Conservation (phyloP, 2,888 invertebrate genomes). For the Dasypolia templi region DNA sequence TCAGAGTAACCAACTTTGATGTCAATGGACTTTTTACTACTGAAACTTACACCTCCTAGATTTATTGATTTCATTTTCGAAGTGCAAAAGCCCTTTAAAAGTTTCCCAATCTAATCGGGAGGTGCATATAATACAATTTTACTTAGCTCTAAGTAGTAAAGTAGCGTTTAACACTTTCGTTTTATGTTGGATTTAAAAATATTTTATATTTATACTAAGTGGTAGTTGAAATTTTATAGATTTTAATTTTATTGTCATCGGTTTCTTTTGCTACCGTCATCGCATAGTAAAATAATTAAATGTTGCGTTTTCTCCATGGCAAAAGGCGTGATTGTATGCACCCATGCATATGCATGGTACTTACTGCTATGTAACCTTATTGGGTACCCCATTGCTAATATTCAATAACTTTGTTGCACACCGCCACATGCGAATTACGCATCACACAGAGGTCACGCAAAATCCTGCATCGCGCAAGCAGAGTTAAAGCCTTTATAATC, state of each 20-base stretch:
- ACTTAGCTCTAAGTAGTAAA: constrained; percentile 51
- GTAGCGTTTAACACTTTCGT: constrained; percentile 54
- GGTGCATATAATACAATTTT: constrained; percentile 61
- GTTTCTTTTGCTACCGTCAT: not conserved
- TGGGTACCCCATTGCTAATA: not conserved
- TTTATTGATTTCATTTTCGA: constrained; percentile 58
- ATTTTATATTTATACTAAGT: constrained; percentile 39
- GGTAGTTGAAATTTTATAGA: constrained; percentile 35
- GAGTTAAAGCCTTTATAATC: too few species aligned
- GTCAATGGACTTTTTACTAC: constrained; percentile 42
- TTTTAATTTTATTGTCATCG: constrained; percentile 19
- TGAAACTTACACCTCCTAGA: constrained; percentile 39
- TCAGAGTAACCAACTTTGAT: constrained; percentile 26
- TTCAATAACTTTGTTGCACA: too few species aligned
- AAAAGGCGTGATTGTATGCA: not conserved
- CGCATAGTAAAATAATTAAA: not conserved
- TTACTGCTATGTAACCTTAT: not conserved
- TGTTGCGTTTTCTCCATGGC: not conserved
- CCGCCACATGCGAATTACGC: too few species aligned
- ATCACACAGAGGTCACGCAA: too few species aligned
- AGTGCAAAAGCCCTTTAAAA: constrained; percentile 61
- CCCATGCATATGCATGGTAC: too few species aligned
- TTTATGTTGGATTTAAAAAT: constrained; percentile 52
- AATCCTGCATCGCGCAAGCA: too few species aligned
- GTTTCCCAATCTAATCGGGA: constrained; percentile 62